These are phyloP conservation scores for Ectobius pallidus DNA, from an alignment of 2,888 invertebrate species.

Conservation along the genomic window DNA sequence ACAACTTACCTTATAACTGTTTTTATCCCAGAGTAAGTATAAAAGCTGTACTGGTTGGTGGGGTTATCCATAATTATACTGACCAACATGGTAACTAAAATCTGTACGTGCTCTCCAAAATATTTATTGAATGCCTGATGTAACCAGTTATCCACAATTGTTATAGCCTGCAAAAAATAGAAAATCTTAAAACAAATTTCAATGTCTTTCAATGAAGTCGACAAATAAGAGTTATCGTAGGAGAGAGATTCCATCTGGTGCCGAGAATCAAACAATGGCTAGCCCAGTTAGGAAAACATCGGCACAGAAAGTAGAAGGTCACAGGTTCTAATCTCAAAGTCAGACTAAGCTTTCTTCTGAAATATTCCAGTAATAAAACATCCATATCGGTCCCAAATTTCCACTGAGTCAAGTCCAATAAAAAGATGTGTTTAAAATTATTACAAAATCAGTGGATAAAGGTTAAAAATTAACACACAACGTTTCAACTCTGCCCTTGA, in stretches of 20 bases:
- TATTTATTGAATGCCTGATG: neutral
- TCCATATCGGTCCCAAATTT: too few species aligned
- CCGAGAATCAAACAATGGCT: too few species aligned
- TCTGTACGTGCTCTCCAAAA: conserved; percentile 11
- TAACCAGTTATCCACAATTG: conserved; percentile 27
- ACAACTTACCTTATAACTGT: conserved; percentile 19
- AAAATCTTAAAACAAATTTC: neutral
- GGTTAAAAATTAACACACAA: too few species aligned
- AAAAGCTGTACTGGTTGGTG: conserved; percentile 24
- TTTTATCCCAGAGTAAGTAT: conserved; percentile 26
- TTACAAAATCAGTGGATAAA: too few species aligned
- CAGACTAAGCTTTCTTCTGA: neutral
- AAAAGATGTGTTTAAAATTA: too few species aligned
- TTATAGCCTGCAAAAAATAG: conserved; percentile 24
- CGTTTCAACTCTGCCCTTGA: too few species aligned
- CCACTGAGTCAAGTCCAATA: too few species aligned
- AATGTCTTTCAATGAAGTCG: neutral
- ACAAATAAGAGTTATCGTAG: too few species aligned
- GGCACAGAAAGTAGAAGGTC: neutral
- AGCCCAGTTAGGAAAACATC: too few species aligned
- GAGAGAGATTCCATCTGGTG: too few species aligned
- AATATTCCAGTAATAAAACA: neutral
- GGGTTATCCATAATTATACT: conserved; percentile 12
- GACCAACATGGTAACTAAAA: neutral
- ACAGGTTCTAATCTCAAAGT: neutral